phyloP scores from a whole-genome alignment of 2,113 vertebrate species.

The Falcunculus frontatus region DNA sequence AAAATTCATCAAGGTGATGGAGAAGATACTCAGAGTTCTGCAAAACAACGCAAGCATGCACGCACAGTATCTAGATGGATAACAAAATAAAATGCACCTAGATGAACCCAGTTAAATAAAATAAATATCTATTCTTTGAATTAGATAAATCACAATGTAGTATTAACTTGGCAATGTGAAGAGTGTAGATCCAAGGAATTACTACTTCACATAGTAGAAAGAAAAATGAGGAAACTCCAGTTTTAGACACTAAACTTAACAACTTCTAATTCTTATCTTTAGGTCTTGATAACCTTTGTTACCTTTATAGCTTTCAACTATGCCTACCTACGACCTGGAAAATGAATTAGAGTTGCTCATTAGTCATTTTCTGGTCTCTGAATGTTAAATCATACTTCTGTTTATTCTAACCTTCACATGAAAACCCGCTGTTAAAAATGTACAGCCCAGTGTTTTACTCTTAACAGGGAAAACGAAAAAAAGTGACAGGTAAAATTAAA shows the following conservation, averaged over 20 bases:
- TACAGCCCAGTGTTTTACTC: conserved; percentile 26
- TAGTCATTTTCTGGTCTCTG: conserved; percentile 18
- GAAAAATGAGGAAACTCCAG: conserved; percentile 32
- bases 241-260: conserved; percentile 51
- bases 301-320: conserved; percentile 6
- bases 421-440: conserved; percentile 42
- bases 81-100: not conserved
- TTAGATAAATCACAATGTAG: not conserved
- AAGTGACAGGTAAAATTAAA: conserved; percentile 56
- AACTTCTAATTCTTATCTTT: conserved; percentile 46
- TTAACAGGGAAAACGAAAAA: conserved; percentile 40
- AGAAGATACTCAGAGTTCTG: not conserved
- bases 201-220: conserved; percentile 23
- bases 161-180: not conserved
- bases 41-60: not conserved
- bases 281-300: conserved; percentile 43
- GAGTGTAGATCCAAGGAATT: not conserved
- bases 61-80: not conserved
- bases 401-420: conserved; percentile 51
- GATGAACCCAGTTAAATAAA: not conserved
- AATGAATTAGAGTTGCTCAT: conserved; percentile 26
- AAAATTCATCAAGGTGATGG: not conserved
- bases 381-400: conserved; percentile 50
- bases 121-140: not conserved
- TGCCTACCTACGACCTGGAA: not conserved